Evolutionary conservation across 2,888 invertebrate species (phyloP).

Genomic region (Mellilla xanthometata): DNA sequence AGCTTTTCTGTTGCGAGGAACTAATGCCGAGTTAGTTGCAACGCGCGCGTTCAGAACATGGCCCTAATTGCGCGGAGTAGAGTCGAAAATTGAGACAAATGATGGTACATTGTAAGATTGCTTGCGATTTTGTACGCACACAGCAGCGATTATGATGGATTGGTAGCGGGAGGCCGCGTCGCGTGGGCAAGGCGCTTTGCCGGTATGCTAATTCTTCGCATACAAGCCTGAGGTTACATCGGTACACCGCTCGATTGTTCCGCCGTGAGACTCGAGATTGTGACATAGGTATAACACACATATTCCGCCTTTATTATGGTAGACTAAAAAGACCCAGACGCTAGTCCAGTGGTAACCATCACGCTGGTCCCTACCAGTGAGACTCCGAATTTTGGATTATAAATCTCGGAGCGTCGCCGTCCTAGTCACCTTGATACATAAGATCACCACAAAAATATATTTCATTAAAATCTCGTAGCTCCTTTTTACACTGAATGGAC

Average conservation of each 20-base stretch:
- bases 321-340: too few species aligned
- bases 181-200: slow-evolving; percentile 72
- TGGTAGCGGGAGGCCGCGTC: slow-evolving; percentile 45
- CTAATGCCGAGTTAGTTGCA: slow-evolving; percentile 12
- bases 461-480: too few species aligned
- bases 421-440: too few species aligned
- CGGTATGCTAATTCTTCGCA: slow-evolving; percentile 74
- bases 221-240: slow-evolving; percentile 53
- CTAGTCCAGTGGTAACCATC: too few species aligned
- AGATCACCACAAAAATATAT: too few species aligned
- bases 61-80: slow-evolving; percentile 16
- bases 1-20: slow-evolving; percentile 25
- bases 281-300: slow-evolving; percentile 38
- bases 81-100: slow-evolving; percentile 21
- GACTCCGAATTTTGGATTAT: too few species aligned
- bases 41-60: slow-evolving; percentile 7
- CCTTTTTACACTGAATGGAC: too few species aligned
- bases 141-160: slow-evolving; percentile 72
- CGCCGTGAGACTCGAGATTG: slow-evolving; percentile 46
- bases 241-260: slow-evolving; percentile 66
- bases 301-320: slow-evolving; percentile 19
- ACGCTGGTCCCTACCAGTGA: too few species aligned
- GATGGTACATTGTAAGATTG: slow-evolving; percentile 14
- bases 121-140: slow-evolving; percentile 43
- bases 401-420: too few species aligned